These are phyloP conservation scores for Junonia oenone DNA, from an alignment of 2,888 invertebrate genomes.

Conservation along the genomic window DNA sequence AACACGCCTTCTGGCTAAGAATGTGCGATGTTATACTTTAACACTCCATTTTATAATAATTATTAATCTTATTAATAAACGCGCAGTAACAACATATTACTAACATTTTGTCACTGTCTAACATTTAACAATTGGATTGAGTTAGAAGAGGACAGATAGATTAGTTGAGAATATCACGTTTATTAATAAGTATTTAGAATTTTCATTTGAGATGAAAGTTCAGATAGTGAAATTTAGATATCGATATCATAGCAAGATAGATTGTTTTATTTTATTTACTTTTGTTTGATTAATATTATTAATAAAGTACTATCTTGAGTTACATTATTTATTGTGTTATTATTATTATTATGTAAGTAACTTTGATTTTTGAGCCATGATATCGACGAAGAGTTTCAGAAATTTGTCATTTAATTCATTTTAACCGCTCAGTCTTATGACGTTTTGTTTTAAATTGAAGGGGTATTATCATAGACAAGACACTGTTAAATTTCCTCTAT, in stretches of 20 bases:
- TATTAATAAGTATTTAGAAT: background rate
- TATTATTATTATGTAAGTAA: background rate
- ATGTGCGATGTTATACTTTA: background rate
- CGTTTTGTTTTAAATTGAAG: conserved; percentile 54
- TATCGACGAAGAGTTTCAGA: conserved; percentile 26
- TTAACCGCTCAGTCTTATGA: conserved; percentile 77
- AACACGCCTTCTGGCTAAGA: background rate
- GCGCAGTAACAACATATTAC: background rate
- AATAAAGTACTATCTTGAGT: too few species aligned
- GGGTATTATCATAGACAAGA: conserved; percentile 26
- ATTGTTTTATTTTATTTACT: background rate
- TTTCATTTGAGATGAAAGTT: background rate
- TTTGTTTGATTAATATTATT: background rate
- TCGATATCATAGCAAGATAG: conserved; percentile 23
- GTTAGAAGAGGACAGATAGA: conserved; percentile 8
- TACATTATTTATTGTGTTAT: background rate
- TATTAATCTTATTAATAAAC: conserved; percentile 1
- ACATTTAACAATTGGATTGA: conserved; percentile 9
- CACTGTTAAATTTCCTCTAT: conserved; percentile 25
- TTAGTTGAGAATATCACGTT: background rate
- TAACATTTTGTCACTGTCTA: conserved; percentile 6
- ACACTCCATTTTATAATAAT: background rate
- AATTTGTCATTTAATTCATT: conserved; percentile 35
- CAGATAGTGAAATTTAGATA: conserved; percentile 20
- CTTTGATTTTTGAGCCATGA: conserved; percentile 4